Evolutionary conservation across 2,797 vertebrate genomes (phyloP).

Genomic region (Myioborus melanocephalus): DNA sequence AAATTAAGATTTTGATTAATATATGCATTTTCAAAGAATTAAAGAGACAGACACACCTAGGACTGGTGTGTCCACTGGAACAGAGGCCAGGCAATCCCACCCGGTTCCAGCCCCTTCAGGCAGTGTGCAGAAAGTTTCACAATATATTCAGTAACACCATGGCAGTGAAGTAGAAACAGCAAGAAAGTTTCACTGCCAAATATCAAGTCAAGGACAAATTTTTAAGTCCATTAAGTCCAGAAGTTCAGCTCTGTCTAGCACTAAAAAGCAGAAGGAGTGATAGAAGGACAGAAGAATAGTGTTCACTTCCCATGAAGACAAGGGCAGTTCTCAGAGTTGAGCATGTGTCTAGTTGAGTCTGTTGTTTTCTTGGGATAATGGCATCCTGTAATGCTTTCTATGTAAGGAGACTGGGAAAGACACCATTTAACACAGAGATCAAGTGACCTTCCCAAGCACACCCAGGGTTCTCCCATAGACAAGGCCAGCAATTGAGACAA

Average conservation of each 20-base stretch:
- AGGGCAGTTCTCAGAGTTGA: background rate
- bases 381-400: background rate
- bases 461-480: background rate
- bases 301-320: background rate
- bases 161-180: background rate
- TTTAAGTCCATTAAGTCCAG: background rate
- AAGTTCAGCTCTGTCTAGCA: background rate
- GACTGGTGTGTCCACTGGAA: background rate
- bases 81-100: background rate
- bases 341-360: background rate
- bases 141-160: background rate
- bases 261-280: background rate
- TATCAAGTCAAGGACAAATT: background rate
- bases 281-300: background rate
- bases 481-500: background rate
- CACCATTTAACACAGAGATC: background rate
- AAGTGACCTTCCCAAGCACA: background rate
- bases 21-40: background rate
- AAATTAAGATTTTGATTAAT: background rate
- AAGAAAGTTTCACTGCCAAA: background rate
- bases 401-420: background rate
- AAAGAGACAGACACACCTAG: background rate
- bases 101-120: background rate
- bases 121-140: background rate
- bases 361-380: background rate